Evolutionary conservation across 2,888 invertebrate species (phyloP).

Genomic region (Phengaris alcon): DNA sequence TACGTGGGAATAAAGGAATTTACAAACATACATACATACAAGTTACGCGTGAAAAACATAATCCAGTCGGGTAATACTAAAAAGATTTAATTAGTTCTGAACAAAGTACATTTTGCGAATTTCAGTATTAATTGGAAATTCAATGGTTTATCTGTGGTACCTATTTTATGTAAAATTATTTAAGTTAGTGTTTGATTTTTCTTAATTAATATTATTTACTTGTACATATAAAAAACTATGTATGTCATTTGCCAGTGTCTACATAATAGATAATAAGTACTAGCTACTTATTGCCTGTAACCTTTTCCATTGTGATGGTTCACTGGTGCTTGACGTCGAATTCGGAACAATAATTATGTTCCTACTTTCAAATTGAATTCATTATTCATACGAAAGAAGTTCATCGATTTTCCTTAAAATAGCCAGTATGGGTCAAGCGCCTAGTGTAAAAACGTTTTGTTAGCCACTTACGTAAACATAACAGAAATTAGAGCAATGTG

Average conservation of each 20-base stretch:
- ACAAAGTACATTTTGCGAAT: too few relatives aligned
- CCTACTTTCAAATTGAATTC: not conserved
- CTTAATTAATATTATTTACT: not conserved
- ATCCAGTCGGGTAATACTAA: too few relatives aligned
- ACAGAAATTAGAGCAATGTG: not conserved
- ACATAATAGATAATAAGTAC: not conserved
- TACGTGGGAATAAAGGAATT: too few relatives aligned
- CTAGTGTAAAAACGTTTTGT: not conserved
- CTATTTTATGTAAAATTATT: too few relatives aligned
- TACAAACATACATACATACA: too few relatives aligned
- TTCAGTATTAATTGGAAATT: too few relatives aligned
- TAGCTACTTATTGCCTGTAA: not conserved
- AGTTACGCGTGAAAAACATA: too few relatives aligned
- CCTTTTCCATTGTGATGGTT: not conserved
- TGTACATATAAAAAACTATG: not conserved
- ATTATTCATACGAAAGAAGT: conserved; percentile 7
- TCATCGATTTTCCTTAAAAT: conserved; percentile 14
- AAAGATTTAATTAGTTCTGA: too few relatives aligned
- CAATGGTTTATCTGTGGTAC: too few relatives aligned
- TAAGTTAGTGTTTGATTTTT: not conserved
- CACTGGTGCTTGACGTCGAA: not conserved
- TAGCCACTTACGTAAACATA: not conserved
- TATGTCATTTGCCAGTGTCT: not conserved
- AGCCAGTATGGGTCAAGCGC: not conserved
- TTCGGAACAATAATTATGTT: not conserved